Conservation (phyloP, 2,888 invertebrate species). For the Cheilosia grossa region DNA sequence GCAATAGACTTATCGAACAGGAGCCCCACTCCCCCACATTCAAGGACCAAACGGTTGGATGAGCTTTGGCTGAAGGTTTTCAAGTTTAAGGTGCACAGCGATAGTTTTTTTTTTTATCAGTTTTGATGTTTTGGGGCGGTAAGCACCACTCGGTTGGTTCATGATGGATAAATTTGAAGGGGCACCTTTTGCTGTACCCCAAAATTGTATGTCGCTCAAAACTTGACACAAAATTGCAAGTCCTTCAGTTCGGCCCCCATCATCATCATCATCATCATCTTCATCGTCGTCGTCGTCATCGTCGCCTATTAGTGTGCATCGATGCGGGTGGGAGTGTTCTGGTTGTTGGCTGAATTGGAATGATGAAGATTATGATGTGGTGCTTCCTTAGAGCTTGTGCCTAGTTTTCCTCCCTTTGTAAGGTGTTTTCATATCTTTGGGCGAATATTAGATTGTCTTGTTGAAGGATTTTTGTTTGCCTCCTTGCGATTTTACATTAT, state of each 20-base stretch:
- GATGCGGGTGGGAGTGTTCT: slow-evolving; percentile 53
- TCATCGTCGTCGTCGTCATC: slow-evolving; percentile 33
- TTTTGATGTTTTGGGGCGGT: neutral
- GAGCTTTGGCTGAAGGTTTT: neutral
- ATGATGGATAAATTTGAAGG: slow-evolving; percentile 37
- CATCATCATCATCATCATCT: slow-evolving; percentile 37
- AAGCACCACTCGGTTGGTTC: slow-evolving; percentile 6
- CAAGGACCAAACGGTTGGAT: slow-evolving; percentile 1
- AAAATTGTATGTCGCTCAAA: slow-evolving; percentile 61
- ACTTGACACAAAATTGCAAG: slow-evolving; percentile 67
- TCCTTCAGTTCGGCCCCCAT: slow-evolving; percentile 38
- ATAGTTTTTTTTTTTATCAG: neutral
- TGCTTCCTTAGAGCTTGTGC: slow-evolving; percentile 23
- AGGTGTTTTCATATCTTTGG: slow-evolving; percentile 25
- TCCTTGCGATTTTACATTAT: slow-evolving; percentile 12
- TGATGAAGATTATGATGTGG: slow-evolving; percentile 24
- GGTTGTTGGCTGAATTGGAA: slow-evolving; percentile 29
- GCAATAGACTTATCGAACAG: slow-evolving; percentile 65
- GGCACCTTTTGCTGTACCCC: slow-evolving; percentile 28
- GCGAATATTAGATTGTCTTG: slow-evolving; percentile 54
- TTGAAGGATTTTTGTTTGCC: slow-evolving; percentile 9
- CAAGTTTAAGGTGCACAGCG: slow-evolving; percentile 52
- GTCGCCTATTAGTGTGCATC: slow-evolving; percentile 58
- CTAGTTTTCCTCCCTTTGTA: slow-evolving; percentile 28
- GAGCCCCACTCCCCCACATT: slow-evolving; percentile 22